Evolutionary conservation across 2,113 vertebrate species (phyloP).

Genomic region (Alosa alosa): DNA sequence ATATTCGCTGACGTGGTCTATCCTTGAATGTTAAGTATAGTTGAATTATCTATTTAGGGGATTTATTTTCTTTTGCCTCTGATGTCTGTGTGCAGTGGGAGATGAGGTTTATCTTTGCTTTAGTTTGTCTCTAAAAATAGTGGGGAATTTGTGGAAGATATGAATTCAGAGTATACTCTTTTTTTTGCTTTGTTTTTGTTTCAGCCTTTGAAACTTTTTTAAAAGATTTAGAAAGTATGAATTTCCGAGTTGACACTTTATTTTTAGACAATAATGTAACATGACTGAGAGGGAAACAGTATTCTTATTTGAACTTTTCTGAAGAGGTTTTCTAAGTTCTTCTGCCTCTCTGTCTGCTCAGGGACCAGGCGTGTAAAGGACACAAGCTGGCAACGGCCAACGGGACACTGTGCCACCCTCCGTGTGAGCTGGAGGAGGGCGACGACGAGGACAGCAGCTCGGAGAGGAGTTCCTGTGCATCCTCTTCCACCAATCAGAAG

Average conservation of each 20-base stretch:
- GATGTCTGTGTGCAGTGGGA: not conserved
- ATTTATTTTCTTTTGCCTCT: not conserved
- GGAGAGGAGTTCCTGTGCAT: constrained; percentile 96
- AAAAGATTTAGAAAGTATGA: no score
- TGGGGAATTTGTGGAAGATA: not conserved
- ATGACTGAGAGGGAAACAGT: no score
- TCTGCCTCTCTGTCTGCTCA: constrained; percentile 52
- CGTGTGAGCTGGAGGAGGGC: constrained; percentile 89
- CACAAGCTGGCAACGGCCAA: constrained; percentile 84
- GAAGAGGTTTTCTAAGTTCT: not conserved
- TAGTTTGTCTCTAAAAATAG: not conserved
- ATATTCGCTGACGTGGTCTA: not conserved
- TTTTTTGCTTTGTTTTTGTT: not conserved
- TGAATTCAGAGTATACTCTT: not conserved
- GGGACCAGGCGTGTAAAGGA: constrained; percentile 93
- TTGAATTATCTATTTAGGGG: not conserved
- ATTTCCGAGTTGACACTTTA: no score
- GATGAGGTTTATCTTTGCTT: not conserved
- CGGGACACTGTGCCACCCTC: constrained; percentile 83
- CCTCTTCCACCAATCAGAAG: constrained; percentile 94
- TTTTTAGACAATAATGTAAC: no score
- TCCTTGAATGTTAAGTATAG: not conserved
- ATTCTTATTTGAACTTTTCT: not conserved
- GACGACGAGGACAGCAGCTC: constrained; percentile 99
- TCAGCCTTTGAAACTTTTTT: not conserved